Evolutionary conservation across 2,888 invertebrate genomes (phyloP).

Genomic region (Noctua janthe): DNA sequence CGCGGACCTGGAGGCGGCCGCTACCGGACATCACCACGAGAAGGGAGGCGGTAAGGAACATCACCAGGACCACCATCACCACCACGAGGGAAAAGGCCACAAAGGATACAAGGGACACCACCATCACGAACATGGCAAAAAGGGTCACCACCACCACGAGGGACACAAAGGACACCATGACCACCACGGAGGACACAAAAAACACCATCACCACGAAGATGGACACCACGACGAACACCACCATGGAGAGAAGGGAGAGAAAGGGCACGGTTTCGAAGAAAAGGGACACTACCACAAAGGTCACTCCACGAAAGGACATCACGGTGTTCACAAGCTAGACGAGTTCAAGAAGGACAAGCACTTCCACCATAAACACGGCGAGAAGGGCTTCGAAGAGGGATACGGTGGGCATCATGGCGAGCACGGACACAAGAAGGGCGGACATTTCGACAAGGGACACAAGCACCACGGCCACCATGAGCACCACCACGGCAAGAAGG

Average conservation of each 20-base stretch:
- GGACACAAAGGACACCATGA: conserved; percentile 91
- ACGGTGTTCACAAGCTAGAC: conserved; percentile 95
- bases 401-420: conserved; percentile 94
- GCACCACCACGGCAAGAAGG: conserved; percentile 95
- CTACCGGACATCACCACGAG: conserved; percentile 82
- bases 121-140: conserved; percentile 92
- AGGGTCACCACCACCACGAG: conserved; percentile 94
- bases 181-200: conserved; percentile 91
- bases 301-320: conserved; percentile 95
- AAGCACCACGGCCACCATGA: conserved; percentile 94
- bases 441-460: conserved; percentile 94
- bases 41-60: conserved; percentile 92
- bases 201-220: conserved; percentile 92
- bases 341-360: conserved; percentile 96
- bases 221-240: conserved; percentile 92
- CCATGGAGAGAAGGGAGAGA: conserved; percentile 92
- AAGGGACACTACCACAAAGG: conserved; percentile 94
- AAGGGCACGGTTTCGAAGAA: conserved; percentile 89
- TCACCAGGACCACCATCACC: conserved; percentile 91
- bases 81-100: conserved; percentile 92
- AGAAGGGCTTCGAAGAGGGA: conserved; percentile 94
- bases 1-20: conserved; percentile 89
- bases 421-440: conserved; percentile 95
- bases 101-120: conserved; percentile 93
- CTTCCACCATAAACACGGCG: conserved; percentile 95